Percentiles rank a stretch among this genome's conserved stretches.
Conservation (phyloP, 2,888 invertebrate genomes). For the Agriopis leucophaearia region DNA sequence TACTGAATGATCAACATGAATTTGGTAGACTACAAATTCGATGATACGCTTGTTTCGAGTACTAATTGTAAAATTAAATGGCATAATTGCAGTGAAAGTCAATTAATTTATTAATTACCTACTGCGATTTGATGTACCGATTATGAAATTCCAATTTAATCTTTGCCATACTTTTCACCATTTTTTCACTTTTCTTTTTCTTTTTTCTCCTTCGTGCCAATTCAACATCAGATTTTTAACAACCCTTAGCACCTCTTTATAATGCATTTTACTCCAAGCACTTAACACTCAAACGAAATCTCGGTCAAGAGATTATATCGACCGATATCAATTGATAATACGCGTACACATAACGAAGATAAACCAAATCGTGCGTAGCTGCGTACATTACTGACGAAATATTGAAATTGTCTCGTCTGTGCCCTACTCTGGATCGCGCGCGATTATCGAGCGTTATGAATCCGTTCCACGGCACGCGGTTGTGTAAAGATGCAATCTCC, state of each 20-base stretch:
- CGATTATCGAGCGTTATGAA: conserved; percentile 48
- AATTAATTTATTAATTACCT: neutral
- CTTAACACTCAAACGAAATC: conserved; percentile 20
- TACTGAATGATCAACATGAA: too few relatives aligned
- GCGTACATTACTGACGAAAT: conserved; percentile 43
- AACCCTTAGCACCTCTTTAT: neutral
- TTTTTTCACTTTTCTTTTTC: too few relatives aligned
- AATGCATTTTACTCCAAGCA: conserved; percentile 2
- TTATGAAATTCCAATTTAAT: neutral
- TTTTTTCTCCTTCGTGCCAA: neutral
- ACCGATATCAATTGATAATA: conserved; percentile 37
- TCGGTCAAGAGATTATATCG: conserved; percentile 34
- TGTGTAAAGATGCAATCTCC: conserved; percentile 73
- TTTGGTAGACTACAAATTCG: too few relatives aligned
- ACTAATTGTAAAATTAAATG: neutral
- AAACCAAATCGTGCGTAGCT: conserved; percentile 25
- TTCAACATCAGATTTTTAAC: neutral
- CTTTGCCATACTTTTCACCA: neutral
- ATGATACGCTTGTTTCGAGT: too few relatives aligned
- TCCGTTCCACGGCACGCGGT: conserved; percentile 57
- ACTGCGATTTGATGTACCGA: neutral
- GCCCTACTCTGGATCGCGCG: conserved; percentile 37
- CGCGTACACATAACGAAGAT: conserved; percentile 22
- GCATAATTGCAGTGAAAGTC: conserved; percentile 2
- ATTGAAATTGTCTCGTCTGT: conserved; percentile 45